Evolutionary conservation across 2,113 vertebrate species (phyloP).

Genomic region (Percina caprodes): DNA sequence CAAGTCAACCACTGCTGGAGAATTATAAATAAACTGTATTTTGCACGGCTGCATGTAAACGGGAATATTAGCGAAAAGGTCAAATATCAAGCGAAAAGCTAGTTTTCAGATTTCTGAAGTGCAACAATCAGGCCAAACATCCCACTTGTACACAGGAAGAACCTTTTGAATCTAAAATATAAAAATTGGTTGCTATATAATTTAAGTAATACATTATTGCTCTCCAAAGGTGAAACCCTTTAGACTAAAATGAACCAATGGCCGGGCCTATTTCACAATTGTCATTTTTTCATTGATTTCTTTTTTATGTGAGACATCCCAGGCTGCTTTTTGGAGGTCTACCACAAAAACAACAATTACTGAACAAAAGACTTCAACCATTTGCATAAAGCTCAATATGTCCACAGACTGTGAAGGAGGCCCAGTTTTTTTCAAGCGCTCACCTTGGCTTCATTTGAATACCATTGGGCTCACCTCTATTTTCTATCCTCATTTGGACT

Average conservation of each 20-base stretch:
- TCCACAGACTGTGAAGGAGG: not conserved
- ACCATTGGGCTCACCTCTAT: conserved; percentile 38
- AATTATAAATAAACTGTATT: too few relatives aligned
- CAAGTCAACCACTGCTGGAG: too few relatives aligned
- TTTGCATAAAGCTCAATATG: conserved; percentile 26
- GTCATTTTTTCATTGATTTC: too few relatives aligned
- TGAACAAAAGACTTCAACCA: not conserved
- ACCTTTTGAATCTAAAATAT: not conserved
- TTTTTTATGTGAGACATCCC: too few relatives aligned
- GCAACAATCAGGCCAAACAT: not conserved
- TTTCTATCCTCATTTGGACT: conserved; percentile 43
- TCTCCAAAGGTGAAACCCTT: not conserved
- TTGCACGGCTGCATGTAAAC: too few relatives aligned
- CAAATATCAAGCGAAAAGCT: too few relatives aligned
- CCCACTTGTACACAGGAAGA: not conserved
- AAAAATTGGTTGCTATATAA: not conserved
- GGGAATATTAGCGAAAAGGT: too few relatives aligned
- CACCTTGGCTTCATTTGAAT: conserved; percentile 38
- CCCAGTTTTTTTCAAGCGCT: conserved; percentile 26
- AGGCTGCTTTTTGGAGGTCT: not conserved
- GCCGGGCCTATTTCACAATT: too few relatives aligned
- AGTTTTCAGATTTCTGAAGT: not conserved
- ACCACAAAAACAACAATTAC: conserved; percentile 11
- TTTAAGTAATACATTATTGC: not conserved
- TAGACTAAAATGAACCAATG: not conserved